These are phyloP conservation scores for Mesembrinibis cayennensis DNA, from an alignment of 2,113 vertebrate species.

Conservation along the genomic window DNA sequence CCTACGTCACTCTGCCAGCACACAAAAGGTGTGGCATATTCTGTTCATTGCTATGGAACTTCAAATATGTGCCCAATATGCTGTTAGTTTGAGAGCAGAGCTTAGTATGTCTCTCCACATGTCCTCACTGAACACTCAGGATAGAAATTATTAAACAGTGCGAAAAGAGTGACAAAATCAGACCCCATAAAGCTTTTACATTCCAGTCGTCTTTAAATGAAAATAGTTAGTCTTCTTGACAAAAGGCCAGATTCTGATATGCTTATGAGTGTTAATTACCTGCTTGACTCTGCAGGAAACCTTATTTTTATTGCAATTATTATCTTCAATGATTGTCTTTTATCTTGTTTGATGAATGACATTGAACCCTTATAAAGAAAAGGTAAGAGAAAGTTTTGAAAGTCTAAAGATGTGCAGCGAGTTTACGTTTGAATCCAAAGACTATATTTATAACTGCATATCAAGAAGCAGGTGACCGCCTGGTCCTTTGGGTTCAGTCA, in stretches of 20 bases:
- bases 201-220: neutral
- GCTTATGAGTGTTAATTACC: neutral
- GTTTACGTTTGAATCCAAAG: neutral
- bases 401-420: neutral
- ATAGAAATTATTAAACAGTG: neutral
- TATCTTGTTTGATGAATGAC: neutral
- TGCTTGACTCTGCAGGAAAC: neutral
- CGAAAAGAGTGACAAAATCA: neutral
- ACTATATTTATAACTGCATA: neutral
- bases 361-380: neutral
- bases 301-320: neutral
- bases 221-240: neutral
- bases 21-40: accelerated
- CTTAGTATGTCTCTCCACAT: neutral
- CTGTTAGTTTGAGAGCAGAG: neutral
- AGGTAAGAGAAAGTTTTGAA: neutral
- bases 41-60: neutral
- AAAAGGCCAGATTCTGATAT: neutral
- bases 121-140: neutral
- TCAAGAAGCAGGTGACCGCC: neutral
- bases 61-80: neutral
- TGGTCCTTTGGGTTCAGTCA: neutral
- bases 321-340: neutral
- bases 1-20: neutral
- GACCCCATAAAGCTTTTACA: neutral